Conservation (phyloP, 2,797 vertebrate species). For the Neosalanx taihuensis region DNA sequence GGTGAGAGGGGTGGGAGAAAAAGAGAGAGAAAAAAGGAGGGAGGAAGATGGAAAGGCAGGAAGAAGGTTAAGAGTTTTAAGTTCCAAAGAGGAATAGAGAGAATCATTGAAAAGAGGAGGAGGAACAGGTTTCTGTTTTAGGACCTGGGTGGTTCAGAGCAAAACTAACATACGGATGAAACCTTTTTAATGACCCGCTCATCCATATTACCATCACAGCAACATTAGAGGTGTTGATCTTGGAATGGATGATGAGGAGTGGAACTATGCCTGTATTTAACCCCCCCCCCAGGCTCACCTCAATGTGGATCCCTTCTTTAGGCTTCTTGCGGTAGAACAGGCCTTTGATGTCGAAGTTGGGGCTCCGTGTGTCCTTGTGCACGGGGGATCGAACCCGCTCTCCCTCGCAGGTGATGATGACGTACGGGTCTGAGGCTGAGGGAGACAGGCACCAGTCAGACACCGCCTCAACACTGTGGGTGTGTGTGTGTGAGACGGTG, state of each 20-base stretch:
- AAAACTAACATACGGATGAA: too few relatives aligned
- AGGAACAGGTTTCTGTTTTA: not conserved
- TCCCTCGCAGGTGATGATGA: slow-evolving; percentile 90
- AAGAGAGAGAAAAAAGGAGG: not conserved
- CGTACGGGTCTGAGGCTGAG: slow-evolving; percentile 85
- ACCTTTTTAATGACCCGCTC: too few relatives aligned
- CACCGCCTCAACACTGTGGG: not conserved
- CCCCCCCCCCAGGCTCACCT: slow-evolving; percentile 71
- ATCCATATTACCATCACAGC: too few relatives aligned
- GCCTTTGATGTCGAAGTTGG: slow-evolving; percentile 88
- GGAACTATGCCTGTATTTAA: not conserved
- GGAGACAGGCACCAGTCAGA: not conserved
- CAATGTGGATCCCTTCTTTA: slow-evolving; percentile 82
- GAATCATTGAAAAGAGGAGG: not conserved
- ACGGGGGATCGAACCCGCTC: slow-evolving; percentile 82
- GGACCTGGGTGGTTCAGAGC: too few relatives aligned
- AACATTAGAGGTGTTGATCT: not conserved
- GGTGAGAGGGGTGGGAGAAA: slow-evolving; percentile 12
- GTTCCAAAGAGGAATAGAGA: not conserved
- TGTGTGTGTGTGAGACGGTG: not conserved
- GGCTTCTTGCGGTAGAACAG: slow-evolving; percentile 92
- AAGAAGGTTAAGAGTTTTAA: not conserved
- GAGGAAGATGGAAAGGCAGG: not conserved
- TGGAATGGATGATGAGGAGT: slow-evolving; percentile 2
- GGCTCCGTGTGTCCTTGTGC: slow-evolving; percentile 78